Conservation (phyloP, 2,797 vertebrate genomes). For the Acipenser oxyrinchus region DNA sequence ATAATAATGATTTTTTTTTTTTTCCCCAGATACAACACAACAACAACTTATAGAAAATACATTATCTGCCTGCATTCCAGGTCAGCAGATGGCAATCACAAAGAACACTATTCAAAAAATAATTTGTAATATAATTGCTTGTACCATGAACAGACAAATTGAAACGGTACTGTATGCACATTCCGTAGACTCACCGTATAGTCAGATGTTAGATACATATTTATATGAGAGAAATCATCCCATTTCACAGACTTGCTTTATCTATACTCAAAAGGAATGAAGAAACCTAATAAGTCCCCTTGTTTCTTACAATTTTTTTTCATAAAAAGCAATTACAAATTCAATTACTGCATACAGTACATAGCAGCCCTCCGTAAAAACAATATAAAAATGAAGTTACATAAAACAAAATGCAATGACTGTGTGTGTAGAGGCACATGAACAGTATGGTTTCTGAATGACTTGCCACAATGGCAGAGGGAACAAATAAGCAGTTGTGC, state of each 20-base stretch:
- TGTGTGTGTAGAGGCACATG: no score
- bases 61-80: not conserved
- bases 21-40: not conserved
- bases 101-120: not conserved
- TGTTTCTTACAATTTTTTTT: no score
- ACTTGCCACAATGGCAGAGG: no score
- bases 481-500: no score
- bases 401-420: no score
- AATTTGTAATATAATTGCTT: not conserved
- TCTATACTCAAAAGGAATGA: no score
- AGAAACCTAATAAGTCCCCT: no score
- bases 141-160: not conserved
- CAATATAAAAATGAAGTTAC: no score
- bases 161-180: not conserved
- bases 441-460: no score
- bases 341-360: no score
- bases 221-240: not conserved
- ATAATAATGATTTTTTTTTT: not conserved
- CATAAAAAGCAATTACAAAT: no score
- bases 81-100: not conserved
- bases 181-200: constrained; percentile 2
- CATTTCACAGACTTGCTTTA: not conserved
- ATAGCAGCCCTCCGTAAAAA: no score
- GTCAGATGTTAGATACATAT: not conserved
- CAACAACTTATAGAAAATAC: not conserved